These are phyloP conservation scores for Gasterosteus nipponicus DNA, from an alignment of 2,113 vertebrate genomes.

Conservation along the genomic window DNA sequence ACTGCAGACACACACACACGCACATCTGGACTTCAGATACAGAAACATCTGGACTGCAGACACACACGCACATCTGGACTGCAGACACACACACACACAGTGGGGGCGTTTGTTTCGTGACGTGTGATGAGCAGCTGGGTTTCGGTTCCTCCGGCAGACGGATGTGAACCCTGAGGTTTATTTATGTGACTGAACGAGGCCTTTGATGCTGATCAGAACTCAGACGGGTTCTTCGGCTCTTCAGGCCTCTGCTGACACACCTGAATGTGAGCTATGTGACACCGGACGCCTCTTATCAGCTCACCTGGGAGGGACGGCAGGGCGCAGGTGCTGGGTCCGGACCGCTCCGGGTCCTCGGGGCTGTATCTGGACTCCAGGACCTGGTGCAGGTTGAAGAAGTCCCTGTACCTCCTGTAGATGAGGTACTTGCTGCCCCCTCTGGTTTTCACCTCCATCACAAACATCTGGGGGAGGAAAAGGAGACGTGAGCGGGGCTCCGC, in stretches of 20 bases:
- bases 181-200: no score
- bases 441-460: conserved; percentile 94
- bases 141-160: conserved; percentile 14
- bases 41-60: no score
- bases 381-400: conserved; percentile 88
- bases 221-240: no score
- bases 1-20: no score
- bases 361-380: conserved; percentile 88
- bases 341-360: conserved; percentile 69
- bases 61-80: no score
- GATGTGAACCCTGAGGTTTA: not conserved
- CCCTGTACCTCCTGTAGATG: conserved; percentile 92
- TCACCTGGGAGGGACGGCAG: conserved; percentile 91
- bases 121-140: not conserved
- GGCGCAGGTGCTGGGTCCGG: conserved; percentile 76
- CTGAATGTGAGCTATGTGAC: conserved; percentile 28
- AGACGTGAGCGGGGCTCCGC: not conserved
- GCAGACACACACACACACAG: no score
- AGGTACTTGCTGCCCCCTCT: conserved; percentile 92
- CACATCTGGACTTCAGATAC: no score
- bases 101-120: not conserved
- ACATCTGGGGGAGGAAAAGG: conserved; percentile 76
- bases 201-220: no score
- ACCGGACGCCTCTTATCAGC: conserved; percentile 19
- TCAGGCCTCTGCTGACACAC: not conserved